Evolutionary conservation across 1,140 invertebrate genomes (phyloP).

Genomic region (Choristoneura fumiferana): DNA sequence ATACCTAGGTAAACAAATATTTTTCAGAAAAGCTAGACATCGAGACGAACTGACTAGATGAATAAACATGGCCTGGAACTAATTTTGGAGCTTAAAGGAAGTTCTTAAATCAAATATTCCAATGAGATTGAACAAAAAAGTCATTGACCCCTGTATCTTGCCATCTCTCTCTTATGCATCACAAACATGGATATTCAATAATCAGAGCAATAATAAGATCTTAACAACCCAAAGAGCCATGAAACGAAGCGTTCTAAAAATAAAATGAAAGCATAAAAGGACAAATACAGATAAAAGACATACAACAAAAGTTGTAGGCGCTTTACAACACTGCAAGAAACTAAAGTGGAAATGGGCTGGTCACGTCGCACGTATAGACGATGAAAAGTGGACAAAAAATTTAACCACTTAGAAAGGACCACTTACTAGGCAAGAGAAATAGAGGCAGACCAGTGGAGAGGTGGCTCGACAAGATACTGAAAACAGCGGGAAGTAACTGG

Average conservation of each 20-base stretch:
- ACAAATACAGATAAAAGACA: not conserved
- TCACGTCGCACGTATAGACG: not conserved
- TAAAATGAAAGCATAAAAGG: not conserved
- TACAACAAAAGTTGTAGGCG: not conserved
- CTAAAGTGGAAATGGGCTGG: slow-evolving; percentile 9
- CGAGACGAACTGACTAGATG: too few relatives aligned
- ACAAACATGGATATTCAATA: slow-evolving; percentile 8
- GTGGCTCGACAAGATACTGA: not conserved
- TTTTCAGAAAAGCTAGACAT: too few relatives aligned
- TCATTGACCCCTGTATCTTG: not conserved
- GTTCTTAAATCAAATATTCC: not conserved
- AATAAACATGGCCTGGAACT: too few relatives aligned
- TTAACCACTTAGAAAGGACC: not conserved
- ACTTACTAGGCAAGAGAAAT: not conserved
- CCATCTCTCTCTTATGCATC: not conserved
- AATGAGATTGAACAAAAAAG: not conserved
- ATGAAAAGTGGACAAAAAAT: not conserved
- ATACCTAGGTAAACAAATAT: too few relatives aligned
- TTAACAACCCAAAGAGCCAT: not conserved
- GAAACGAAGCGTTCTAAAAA: not conserved
- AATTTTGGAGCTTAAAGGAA: too few relatives aligned
- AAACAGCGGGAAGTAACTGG: not conserved
- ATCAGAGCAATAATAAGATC: not conserved
- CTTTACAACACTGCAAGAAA: not conserved
- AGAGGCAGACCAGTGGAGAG: not conserved